phyloP scores from a whole-genome alignment of 2,888 invertebrate species.

The Imbricaverruca yamaguchii region DNA sequence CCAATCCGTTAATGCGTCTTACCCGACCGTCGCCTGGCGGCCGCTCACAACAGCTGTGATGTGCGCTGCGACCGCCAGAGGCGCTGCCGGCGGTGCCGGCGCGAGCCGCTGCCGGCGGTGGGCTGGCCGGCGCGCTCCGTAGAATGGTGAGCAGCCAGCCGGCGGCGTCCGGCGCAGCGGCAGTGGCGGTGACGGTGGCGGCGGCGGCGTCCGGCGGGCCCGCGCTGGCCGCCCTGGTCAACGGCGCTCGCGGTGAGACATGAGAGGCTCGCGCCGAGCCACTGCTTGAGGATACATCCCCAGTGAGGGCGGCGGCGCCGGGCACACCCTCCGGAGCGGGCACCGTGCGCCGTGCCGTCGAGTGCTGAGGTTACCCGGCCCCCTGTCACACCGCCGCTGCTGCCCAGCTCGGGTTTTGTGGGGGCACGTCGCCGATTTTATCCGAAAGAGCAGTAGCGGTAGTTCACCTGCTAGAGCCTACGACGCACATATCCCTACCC shows the following conservation, averaged over 20 bases:
- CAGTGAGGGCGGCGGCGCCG: neutral
- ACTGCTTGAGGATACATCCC: neutral
- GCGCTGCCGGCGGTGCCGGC: conserved; percentile 18
- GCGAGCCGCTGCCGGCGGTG: neutral
- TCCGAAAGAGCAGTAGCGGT: no score
- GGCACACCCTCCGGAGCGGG: neutral
- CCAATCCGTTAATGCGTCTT: no score
- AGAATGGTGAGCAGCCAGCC: neutral
- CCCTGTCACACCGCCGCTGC: neutral
- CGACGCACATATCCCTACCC: no score
- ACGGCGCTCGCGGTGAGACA: neutral
- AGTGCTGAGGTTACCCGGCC: no score
- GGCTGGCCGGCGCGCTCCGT: neutral
- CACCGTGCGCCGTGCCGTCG: neutral
- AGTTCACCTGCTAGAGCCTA: no score
- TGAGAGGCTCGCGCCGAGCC: neutral
- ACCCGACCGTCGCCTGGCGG: no score
- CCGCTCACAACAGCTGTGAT: neutral
- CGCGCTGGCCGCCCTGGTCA: conserved; percentile 5
- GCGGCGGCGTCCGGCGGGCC: neutral
- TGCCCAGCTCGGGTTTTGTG: neutral
- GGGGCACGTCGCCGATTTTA: neutral
- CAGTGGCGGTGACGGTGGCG: neutral
- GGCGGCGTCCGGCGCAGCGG: neutral
- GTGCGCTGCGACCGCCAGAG: neutral